Base-by-base conservation (phyloP, 2,888 invertebrate genomes). In the Drosophila mimetica region DNA sequence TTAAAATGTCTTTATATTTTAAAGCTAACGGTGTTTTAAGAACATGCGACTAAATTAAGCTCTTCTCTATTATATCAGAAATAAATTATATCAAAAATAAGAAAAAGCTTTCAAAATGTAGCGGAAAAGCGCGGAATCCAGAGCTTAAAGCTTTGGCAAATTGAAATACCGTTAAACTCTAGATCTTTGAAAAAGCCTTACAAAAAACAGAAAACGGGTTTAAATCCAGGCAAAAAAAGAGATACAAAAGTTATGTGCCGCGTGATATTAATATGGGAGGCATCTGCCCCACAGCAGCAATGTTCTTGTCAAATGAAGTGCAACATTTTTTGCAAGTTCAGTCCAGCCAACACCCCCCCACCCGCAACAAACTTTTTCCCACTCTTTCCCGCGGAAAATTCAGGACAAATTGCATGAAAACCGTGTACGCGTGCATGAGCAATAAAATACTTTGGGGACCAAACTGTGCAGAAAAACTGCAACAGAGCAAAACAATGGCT, bases 391-490 rank as follows among this genome's bases (percentile, higher is more conserved):
- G 36, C 8, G 16, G 58, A 46, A 44, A 32, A 20, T 28, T 4
- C 57, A 30, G 71, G 75, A 79, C 69, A 83, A 86, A 86, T 86
- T 86, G 80, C 76, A 86, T 70, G 77, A 66, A 77, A 75, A 75
- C 70, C 64, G 53, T 61, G 66, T 69, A 50, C 64, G 65, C 77
- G 65, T 81, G 82, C 79, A 78, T 61, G 48, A 63, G 64, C 72
- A 82, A 82, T 80, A 79, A 77, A 86, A 77, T 77, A 73, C 75
- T 83, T 80, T 75, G 72, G 77, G 75, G 65, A 64, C 50, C 72
- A 75, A 86, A 71, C 77, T 65, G 75, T 74, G 70, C 70, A 70
- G 79, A 79, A 81, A 84, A 81, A 82, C 83, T 75, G 86, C 77
- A 79, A 71, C 83, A 73, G 66, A 39, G 66, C 76, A 76, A 79